phyloP scores from a whole-genome alignment of 30 jellyfish, hydroid and myxozoan species.

The Morbakka virulenta region DNA sequence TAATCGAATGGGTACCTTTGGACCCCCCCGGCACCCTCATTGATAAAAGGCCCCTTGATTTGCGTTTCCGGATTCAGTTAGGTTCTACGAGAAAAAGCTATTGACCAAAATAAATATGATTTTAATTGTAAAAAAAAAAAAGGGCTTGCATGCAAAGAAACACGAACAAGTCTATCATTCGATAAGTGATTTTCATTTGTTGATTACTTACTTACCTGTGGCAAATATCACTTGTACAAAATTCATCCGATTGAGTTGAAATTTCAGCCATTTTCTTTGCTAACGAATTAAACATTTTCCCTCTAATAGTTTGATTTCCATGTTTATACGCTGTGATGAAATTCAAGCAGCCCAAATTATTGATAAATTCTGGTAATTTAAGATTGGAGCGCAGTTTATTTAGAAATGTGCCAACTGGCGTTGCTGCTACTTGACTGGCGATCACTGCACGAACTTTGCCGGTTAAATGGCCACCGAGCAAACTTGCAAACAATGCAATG shows the following conservation, averaged over 20 bases:
- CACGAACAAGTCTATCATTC: too few species aligned
- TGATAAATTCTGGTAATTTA: conserved; percentile 28
- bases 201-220: conserved; percentile 58
- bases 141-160: too few species aligned
- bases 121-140: too few species aligned
- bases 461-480: conserved; percentile 47
- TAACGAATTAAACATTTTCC: conserved; percentile 31
- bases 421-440: conserved; percentile 55
- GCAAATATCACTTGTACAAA: conserved; percentile 62
- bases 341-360: conserved; percentile 50
- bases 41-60: too few species aligned
- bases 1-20: too few species aligned
- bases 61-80: too few species aligned
- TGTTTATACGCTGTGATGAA: conserved; percentile 48
- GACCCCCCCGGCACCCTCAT: too few species aligned
- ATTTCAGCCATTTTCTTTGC: conserved; percentile 6
- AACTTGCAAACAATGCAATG: conserved; percentile 32
- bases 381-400: conserved; percentile 43
- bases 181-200: too few species aligned
- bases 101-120: too few species aligned
- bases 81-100: too few species aligned
- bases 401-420: conserved; percentile 54
- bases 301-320: neutral
- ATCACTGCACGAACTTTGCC: conserved; percentile 58
- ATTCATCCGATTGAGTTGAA: conserved; percentile 22